phyloP scores from a whole-genome alignment of 1,140 invertebrate species.

The Macrocentrus cingulum region DNA sequence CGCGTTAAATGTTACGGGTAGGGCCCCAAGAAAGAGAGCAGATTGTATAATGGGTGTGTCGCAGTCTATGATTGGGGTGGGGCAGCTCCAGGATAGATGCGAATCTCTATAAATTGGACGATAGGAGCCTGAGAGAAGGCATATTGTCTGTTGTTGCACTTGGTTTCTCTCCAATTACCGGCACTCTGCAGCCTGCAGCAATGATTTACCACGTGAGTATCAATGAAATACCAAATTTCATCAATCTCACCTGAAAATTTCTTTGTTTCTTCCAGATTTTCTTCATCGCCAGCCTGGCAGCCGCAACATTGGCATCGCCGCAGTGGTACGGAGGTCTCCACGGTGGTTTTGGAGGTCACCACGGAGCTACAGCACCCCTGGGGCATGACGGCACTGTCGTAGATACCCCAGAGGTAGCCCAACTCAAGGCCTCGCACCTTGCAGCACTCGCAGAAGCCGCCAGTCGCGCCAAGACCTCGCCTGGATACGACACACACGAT shows the following conservation, averaged over 20 bases:
- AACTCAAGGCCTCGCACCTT: slow-evolving; percentile 63
- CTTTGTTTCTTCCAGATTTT: slow-evolving; percentile 35
- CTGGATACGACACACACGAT: slow-evolving; percentile 28
- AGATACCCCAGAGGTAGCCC: slow-evolving; percentile 66
- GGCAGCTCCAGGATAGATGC: slow-evolving; percentile 40
- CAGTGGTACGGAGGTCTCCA: slow-evolving; percentile 50
- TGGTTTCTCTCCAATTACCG: neutral
- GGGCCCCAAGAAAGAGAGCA: slow-evolving; percentile 40
- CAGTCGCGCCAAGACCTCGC: slow-evolving; percentile 59
- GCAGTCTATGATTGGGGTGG: slow-evolving; percentile 39
- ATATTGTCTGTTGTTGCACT: slow-evolving; percentile 32
- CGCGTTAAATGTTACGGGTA: slow-evolving; percentile 45
- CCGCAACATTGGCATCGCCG: slow-evolving; percentile 37
- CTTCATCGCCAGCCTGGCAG: slow-evolving; percentile 32
- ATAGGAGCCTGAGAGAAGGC: slow-evolving; percentile 37
- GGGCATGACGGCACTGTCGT: slow-evolving; percentile 65
- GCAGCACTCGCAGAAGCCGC: slow-evolving; percentile 62
- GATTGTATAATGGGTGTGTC: slow-evolving; percentile 47
- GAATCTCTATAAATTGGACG: slow-evolving; percentile 57
- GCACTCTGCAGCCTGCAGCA: neutral
- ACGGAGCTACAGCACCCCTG: slow-evolving; percentile 22
- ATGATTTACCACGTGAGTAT: slow-evolving; percentile 42
- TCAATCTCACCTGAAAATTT: no score
- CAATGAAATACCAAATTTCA: neutral
- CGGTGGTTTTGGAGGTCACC: slow-evolving; percentile 38